Evolutionary conservation across 2,888 invertebrate species (phyloP).

Genomic region (Cristatella mucedo): DNA sequence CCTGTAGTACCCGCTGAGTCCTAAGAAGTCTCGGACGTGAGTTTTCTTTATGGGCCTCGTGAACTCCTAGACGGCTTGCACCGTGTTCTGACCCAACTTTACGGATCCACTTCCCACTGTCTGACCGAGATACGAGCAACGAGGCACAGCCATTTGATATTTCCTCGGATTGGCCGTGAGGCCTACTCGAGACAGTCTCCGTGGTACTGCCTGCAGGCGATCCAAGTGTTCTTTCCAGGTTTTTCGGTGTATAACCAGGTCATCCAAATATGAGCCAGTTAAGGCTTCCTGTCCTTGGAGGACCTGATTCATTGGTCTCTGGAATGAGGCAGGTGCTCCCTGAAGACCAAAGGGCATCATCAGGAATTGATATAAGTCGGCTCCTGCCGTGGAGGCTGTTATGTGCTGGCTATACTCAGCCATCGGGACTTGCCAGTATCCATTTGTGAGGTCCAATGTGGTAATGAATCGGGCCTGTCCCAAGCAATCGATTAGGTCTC

Average conservation of each 20-base stretch:
- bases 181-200: slow-evolving; percentile 9
- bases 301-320: too few relatives aligned
- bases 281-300: too few relatives aligned
- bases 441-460: slow-evolving; percentile 15
- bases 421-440: slow-evolving; percentile 16
- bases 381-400: slow-evolving; percentile 14
- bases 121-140: slow-evolving; percentile 10
- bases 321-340: too few relatives aligned
- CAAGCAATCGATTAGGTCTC: too few relatives aligned
- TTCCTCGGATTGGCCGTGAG: slow-evolving; percentile 14
- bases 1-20: slow-evolving; percentile 10
- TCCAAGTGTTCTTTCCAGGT: slow-evolving; percentile 14
- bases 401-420: slow-evolving; percentile 9
- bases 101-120: background rate
- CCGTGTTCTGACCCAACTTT: background rate
- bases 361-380: slow-evolving; percentile 13
- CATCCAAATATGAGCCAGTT: too few relatives aligned
- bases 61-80: slow-evolving; percentile 10
- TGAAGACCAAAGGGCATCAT: slow-evolving; percentile 14
- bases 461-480: too few relatives aligned
- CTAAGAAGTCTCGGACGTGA: slow-evolving; percentile 8
- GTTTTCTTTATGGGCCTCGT: slow-evolving; percentile 8
- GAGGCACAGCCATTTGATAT: slow-evolving; percentile 6
- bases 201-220: slow-evolving; percentile 11
- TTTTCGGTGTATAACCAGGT: slow-evolving; percentile 10